A percentile compares a stretch with the other conserved stretches of the same genome.
phyloP scores from a whole-genome alignment of 2,113 vertebrate species.

The Platanista minor region DNA sequence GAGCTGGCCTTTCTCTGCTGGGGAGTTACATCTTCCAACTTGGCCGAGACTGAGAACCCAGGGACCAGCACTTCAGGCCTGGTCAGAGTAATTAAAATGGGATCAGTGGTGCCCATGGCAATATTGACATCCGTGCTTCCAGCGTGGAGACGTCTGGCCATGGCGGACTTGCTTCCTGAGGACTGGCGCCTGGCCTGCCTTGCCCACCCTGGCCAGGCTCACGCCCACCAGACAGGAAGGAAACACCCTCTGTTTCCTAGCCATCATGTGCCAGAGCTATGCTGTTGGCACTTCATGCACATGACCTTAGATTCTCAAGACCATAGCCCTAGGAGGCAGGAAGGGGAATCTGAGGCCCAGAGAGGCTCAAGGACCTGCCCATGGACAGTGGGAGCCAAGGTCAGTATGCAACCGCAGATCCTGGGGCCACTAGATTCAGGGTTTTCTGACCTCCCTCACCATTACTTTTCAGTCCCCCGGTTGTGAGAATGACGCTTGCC shows the following conservation, averaged over 20 bases:
- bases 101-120: constrained; percentile 38
- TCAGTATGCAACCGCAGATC: not conserved
- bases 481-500: not conserved
- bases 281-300: not conserved
- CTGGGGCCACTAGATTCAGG: not conserved
- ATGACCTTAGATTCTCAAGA: not conserved
- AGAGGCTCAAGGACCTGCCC: not conserved
- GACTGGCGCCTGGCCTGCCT: fast-evolving
- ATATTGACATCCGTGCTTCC: not conserved
- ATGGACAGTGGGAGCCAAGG: not conserved
- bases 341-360: not conserved
- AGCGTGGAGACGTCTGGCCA: constrained; percentile 2
- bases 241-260: not conserved
- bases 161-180: not conserved
- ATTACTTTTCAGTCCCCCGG: not conserved
- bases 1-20: not conserved
- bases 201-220: not conserved
- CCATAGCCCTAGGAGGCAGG: not conserved
- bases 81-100: constrained; percentile 66
- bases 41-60: not conserved
- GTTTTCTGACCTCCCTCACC: not conserved
- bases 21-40: not conserved
- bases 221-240: not conserved
- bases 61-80: not conserved
- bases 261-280: fast-evolving